Conservation (phyloP, 1,140 invertebrate genomes). For the Conopomorpha cramerella region DNA sequence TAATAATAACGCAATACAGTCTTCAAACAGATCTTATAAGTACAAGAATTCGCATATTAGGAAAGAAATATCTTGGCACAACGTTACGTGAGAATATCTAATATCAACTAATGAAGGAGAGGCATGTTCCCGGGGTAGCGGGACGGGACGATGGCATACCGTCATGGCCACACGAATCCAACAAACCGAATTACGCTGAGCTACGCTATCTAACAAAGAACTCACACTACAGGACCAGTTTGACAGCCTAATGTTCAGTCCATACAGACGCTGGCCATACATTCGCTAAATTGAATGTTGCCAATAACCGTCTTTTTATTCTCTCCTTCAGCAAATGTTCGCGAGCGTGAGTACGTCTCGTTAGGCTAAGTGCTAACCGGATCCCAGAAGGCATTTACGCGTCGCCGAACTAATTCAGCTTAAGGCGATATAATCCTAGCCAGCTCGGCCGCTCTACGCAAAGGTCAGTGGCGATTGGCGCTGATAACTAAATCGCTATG, state of each 20-base stretch:
- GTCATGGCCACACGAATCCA: constrained; percentile 6
- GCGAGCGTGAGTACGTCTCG: constrained; percentile 12
- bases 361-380: constrained; percentile 13
- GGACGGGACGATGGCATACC: constrained; percentile 2
- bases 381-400: constrained; percentile 9
- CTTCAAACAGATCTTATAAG: too few species aligned
- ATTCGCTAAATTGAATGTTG: constrained; percentile 13
- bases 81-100: constrained; percentile 10
- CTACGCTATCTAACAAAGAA: too few species aligned
- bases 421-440: too few species aligned
- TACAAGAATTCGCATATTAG: too few species aligned
- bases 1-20: too few species aligned
- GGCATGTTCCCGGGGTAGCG: constrained; percentile 13
- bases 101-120: constrained; percentile 17
- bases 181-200: too few species aligned
- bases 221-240: too few species aligned
- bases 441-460: too few species aligned
- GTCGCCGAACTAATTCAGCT: constrained; percentile 9
- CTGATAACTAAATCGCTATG: too few species aligned
- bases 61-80: constrained; percentile 7
- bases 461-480: too few species aligned
- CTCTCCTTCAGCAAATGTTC: constrained; percentile 10
- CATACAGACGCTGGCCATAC: too few species aligned
- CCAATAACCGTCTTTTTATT: constrained; percentile 13
- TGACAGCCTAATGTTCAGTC: too few species aligned